phyloP scores from a whole-genome alignment of 37 sponge, comb jelly and placozoan species.

The Geodia barretti region DNA sequence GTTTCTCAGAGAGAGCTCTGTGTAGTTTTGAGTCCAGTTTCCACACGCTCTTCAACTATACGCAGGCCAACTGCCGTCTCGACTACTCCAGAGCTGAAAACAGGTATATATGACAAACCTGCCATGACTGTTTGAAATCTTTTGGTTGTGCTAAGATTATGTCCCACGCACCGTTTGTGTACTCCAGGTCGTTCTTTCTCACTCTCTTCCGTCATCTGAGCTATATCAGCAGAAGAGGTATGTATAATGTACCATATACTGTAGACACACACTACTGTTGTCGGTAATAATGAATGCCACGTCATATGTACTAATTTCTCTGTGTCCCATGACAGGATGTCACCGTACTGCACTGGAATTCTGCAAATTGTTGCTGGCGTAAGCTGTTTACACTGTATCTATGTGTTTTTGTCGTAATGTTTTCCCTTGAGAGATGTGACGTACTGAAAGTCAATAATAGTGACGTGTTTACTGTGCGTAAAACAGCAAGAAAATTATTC shows the following conservation, averaged over 20 bases:
- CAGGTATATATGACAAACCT: constrained; percentile 71
- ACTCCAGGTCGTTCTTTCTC: constrained; percentile 70
- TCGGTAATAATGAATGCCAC: background rate
- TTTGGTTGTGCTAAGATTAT: background rate
- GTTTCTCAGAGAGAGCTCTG: constrained; percentile 74
- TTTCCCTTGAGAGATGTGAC: too few relatives aligned
- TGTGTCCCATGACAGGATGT: constrained; percentile 64
- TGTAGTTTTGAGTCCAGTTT: constrained; percentile 88
- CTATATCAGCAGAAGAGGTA: constrained; percentile 81
- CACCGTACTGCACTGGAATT: constrained; percentile 93
- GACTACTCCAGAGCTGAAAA: constrained; percentile 86
- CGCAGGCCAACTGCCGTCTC: constrained; percentile 81
- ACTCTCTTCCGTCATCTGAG: constrained; percentile 73
- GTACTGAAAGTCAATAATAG: too few relatives aligned
- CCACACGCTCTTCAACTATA: constrained; percentile 87
- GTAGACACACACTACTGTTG: too few relatives aligned
- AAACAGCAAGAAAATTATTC: too few relatives aligned
- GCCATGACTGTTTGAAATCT: too few relatives aligned
- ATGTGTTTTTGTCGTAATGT: too few relatives aligned
- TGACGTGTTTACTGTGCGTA: too few relatives aligned
- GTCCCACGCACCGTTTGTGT: background rate
- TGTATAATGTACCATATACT: background rate
- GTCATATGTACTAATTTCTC: constrained; percentile 6
- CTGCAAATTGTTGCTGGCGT: constrained; percentile 89
- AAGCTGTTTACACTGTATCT: too few relatives aligned